Evolutionary conservation across 2,797 vertebrate species (phyloP), one percentile per base, ranked within the genome.

Genomic region (Limnodromus scolopaceus): DNA sequence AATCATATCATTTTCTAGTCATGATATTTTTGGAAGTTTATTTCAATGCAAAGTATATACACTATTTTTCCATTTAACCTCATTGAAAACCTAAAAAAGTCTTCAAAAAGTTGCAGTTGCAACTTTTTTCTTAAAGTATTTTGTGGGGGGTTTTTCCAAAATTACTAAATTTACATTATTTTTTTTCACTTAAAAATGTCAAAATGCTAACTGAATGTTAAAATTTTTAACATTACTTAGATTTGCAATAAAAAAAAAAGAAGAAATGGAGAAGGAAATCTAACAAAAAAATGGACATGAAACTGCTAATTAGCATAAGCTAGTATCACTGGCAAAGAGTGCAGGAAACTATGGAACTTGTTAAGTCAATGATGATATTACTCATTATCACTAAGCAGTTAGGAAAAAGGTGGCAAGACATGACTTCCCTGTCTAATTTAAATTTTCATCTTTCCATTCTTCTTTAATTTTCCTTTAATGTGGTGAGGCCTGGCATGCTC

Each of bases 381-480:
- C 7, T 87, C 75, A 78, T 61, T 71, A 84, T 87, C 28, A 64
- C 74, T 88, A 82, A 81, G 77, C 61, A 70, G 25, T 74, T 93
- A 93, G 78, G 63, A 48, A 92, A 91, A 74, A 66, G 14, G 28
- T 71, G 34, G 14, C 32, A 84, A 49, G 68, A 89, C 34, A 54
- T 28, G 45, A 68, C 22, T 43, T 28, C 16, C 45, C 64, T 89
- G 28, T 75, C 25, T 53, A 75, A 93, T 94, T 86, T 84, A 60
- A 71, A 81, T 86, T 57, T 93, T 89, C 38, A 72, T 87, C 13
- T 76, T 87, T 91, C 92, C 12, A 36, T 92, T 85, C 53, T 64
- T 87, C 54, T 88, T 89, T 75, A 85, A 91, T 95, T 91, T 87
- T 80, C n/a, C 38, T 85, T 85, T 95, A 83, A 83, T 71, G 24